Conservation (phyloP, 2,888 invertebrate genomes). For the Leucophora obtusa region DNA sequence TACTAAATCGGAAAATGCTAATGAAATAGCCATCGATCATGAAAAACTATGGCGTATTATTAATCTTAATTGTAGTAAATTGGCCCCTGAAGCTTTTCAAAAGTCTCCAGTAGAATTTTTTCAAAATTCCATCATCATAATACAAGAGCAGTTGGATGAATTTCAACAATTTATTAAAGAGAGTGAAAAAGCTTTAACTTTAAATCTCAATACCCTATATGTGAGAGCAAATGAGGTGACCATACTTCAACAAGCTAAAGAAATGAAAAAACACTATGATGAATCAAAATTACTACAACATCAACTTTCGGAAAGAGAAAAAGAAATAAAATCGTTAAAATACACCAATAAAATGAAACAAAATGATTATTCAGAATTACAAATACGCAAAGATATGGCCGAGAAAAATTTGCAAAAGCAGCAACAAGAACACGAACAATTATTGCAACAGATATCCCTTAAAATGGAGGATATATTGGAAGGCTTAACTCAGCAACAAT, state of each 20-base stretch:
- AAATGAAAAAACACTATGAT: conserved; percentile 94
- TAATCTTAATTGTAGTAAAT: conserved; percentile 75
- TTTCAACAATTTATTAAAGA: conserved; percentile 87
- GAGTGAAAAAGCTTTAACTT: conserved; percentile 86
- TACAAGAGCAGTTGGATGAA: conserved; percentile 81
- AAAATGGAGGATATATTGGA: conserved; percentile 86
- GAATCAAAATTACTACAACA: conserved; percentile 92
- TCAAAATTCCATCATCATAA: conserved; percentile 73
- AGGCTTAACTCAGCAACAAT: conserved; percentile 89
- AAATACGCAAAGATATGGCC: conserved; percentile 92
- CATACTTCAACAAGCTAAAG: conserved; percentile 88
- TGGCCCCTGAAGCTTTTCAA: conserved; percentile 81
- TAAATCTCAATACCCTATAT: conserved; percentile 76
- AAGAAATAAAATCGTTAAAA: conserved; percentile 92
- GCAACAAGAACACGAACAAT: conserved; percentile 74
- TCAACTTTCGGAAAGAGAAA: conserved; percentile 93
- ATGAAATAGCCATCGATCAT: conserved; percentile 81
- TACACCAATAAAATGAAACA: conserved; percentile 93
- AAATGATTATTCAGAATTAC: conserved; percentile 94
- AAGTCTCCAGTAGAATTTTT: conserved; percentile 80
- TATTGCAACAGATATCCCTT: conserved; percentile 66
- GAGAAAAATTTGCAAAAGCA: conserved; percentile 89
- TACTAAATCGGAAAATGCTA: conserved; percentile 78
- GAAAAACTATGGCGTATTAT: conserved; percentile 87
- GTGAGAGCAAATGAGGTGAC: conserved; percentile 83